phyloP scores from a whole-genome alignment of 2,888 invertebrate species.

The Parelbella ahira region DNA sequence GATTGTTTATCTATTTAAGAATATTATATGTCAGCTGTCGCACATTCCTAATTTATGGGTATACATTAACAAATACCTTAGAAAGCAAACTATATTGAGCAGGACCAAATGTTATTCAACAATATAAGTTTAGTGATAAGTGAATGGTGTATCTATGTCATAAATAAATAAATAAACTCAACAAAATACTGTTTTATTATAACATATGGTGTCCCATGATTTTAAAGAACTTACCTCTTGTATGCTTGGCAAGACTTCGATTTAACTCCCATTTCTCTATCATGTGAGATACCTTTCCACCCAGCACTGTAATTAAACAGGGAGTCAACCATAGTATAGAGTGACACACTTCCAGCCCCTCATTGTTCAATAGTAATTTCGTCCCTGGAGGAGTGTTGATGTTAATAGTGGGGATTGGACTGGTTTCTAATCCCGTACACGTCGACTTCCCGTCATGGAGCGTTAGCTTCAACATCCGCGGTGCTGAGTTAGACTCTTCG shows the following conservation, averaged over 20 bases:
- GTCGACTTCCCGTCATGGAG: conserved; percentile 91
- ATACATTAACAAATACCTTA: too few species aligned
- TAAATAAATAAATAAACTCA: too few species aligned
- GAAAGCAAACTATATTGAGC: too few species aligned
- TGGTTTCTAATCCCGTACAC: conserved; percentile 89
- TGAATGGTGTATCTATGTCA: too few species aligned
- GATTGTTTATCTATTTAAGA: too few species aligned
- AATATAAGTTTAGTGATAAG: too few species aligned
- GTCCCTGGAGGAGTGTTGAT: conserved; percentile 94
- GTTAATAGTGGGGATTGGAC: conserved; percentile 84
- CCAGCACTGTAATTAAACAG: conserved; percentile 85
- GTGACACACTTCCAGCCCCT: conserved; percentile 80
- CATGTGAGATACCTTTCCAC: conserved; percentile 90
- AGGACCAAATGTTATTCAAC: too few species aligned
- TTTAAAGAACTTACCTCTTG: conserved; percentile 61
- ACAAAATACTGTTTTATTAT: not conserved
- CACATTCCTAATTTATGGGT: too few species aligned
- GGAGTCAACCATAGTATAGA: conserved; percentile 87
- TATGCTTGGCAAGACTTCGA: conserved; percentile 83
- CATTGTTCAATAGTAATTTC: conserved; percentile 82
- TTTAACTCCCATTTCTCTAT: conserved; percentile 94
- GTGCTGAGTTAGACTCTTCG: conserved; percentile 90
- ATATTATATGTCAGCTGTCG: too few species aligned
- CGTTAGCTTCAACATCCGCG: conserved; percentile 90
- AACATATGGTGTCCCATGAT: too few species aligned